phyloP scores from a whole-genome alignment of 2,797 vertebrate species.

The Sebastolobus altivelis region DNA sequence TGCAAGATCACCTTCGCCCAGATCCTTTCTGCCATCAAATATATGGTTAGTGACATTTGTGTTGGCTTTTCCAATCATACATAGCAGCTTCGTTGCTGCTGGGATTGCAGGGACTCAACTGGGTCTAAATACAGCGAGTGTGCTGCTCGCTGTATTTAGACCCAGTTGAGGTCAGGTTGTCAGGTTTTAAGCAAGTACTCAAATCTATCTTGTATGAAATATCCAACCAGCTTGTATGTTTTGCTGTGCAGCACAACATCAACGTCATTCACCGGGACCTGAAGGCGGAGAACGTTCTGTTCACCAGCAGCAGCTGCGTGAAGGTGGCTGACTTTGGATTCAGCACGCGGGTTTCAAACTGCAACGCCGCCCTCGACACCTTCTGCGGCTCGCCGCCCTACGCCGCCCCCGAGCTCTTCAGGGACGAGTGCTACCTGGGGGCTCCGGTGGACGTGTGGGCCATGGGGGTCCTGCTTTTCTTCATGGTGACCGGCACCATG shows the following conservation, averaged over 20 bases:
- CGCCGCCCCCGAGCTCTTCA: slow-evolving; percentile 94
- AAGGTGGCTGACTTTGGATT: slow-evolving; percentile 98
- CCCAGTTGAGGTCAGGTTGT: neutral
- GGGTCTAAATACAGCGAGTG: neutral
- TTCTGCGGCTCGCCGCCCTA: slow-evolving; percentile 97
- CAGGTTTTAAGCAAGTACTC: neutral
- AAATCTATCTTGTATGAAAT: neutral
- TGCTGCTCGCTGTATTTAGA: too few species aligned
- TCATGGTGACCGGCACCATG: slow-evolving; percentile 92
- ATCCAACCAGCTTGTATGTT: neutral
- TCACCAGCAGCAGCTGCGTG: slow-evolving; percentile 87
- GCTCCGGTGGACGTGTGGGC: slow-evolving; percentile 95
- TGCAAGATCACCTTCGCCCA: slow-evolving; percentile 94
- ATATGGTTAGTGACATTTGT: slow-evolving; percentile 89
- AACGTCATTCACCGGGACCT: slow-evolving; percentile 95
- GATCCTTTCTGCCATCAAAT: slow-evolving; percentile 94
- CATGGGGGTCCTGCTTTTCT: slow-evolving; percentile 94
- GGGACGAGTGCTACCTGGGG: slow-evolving; percentile 90
- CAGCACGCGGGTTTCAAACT: slow-evolving; percentile 88
- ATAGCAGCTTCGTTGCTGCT: neutral
- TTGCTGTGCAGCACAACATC: slow-evolving; percentile 87
- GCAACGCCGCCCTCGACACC: slow-evolving; percentile 88
- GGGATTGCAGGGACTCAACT: neutral
- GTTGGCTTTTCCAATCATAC: neutral
- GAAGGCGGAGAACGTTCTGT: slow-evolving; percentile 97